A percentile compares a stretch with the other conserved stretches of the same genome.
Conservation (phyloP, 2,888 invertebrate species). For the Therioaphis trifolii region DNA sequence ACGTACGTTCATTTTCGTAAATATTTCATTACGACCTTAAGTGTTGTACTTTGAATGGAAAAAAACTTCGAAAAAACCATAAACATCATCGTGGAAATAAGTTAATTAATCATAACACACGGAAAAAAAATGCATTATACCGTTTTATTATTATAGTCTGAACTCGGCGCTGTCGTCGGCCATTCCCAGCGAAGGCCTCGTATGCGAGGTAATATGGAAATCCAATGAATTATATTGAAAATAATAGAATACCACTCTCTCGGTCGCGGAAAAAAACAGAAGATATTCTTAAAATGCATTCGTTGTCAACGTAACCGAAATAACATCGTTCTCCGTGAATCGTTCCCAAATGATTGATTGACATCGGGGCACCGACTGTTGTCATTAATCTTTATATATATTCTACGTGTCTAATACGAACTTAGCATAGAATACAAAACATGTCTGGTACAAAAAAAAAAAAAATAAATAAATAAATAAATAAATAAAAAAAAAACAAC, state of each 20-base stretch:
- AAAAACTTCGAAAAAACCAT: no score
- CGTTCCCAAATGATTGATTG: slow-evolving; percentile 12
- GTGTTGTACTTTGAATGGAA: neutral
- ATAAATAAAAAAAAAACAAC: no score
- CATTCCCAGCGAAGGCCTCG: no score
- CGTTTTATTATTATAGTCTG: no score
- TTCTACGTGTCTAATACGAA: neutral
- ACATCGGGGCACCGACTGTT: neutral
- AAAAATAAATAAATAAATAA: no score
- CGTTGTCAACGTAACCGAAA: neutral
- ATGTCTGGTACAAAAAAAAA: neutral
- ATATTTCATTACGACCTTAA: neutral
- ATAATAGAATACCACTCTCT: neutral
- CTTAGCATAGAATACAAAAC: neutral
- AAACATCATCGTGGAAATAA: neutral
- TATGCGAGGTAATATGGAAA: neutral
- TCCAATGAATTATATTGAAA: neutral
- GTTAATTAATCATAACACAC: no score
- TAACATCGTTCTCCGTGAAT: neutral
- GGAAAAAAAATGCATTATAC: no score
- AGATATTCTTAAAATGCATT: neutral
- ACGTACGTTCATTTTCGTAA: neutral
- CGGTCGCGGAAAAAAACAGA: neutral
- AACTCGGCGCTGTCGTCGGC: no score
- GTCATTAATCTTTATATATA: slow-evolving; percentile 33